A percentile compares a stretch with the other conserved stretches of the same genome.
These are phyloP conservation scores for Rattus norvegicus DNA, from an alignment of 2,113 vertebrate species.

Conservation along the genomic window DNA sequence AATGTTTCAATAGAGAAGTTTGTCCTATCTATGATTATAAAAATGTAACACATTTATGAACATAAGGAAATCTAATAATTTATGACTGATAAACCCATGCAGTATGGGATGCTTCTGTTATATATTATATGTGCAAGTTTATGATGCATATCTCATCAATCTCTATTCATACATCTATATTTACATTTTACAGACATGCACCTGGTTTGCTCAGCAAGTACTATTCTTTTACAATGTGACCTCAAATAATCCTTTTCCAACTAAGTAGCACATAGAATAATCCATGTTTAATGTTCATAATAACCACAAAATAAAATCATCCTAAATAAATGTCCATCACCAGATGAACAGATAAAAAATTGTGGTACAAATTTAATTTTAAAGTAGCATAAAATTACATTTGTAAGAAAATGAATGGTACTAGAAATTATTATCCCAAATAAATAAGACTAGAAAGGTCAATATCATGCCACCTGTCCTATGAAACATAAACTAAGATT, in stretches of 20 bases:
- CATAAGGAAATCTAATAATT: not conserved
- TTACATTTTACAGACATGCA: rapidly evolving
- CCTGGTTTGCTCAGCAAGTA: not conserved
- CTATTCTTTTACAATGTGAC: not conserved
- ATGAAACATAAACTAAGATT: not conserved
- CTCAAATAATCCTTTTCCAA: not conserved
- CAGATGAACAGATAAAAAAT: not conserved
- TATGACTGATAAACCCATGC: not conserved
- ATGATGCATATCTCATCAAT: not conserved
- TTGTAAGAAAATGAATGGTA: not conserved
- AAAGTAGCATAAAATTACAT: not conserved
- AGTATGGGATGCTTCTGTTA: not conserved
- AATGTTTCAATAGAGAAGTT: slow-evolving; percentile 64
- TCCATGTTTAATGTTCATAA: not conserved
- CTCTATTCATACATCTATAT: not conserved
- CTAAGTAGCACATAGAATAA: not conserved
- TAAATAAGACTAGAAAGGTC: not conserved
- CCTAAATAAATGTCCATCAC: not conserved
- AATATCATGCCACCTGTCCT: not conserved
- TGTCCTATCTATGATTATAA: slow-evolving; percentile 1
- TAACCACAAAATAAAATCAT: not conserved
- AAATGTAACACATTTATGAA: not conserved
- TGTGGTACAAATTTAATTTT: not conserved
- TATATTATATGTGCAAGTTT: not conserved
- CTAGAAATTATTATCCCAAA: not conserved